A percentile compares a stretch with the other conserved stretches of the same genome.
Conservation (phyloP, 2,797 vertebrate species). For the Aphelocoma californica region DNA sequence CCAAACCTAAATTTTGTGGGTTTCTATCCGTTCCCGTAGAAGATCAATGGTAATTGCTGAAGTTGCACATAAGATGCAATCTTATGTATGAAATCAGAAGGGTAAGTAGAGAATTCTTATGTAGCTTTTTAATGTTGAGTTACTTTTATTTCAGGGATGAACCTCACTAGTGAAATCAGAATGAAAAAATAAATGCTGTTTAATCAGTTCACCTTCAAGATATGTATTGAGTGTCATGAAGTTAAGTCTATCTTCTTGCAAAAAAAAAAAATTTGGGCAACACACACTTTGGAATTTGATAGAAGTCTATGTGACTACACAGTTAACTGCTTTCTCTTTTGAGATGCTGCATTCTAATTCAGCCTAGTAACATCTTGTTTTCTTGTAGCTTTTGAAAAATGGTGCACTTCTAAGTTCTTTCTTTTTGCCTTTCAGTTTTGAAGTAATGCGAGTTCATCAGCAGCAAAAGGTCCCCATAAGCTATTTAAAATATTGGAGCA, state of each 20-base stretch:
- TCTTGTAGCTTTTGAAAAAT: background rate
- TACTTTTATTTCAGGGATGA: background rate
- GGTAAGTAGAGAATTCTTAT: background rate
- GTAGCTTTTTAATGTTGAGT: background rate
- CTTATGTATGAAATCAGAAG: background rate
- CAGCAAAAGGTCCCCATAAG: background rate
- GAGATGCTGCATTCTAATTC: background rate
- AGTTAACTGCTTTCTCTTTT: background rate
- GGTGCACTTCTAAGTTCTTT: background rate
- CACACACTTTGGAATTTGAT: background rate
- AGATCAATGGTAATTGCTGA: background rate
- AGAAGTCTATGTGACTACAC: background rate
- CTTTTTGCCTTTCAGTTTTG: background rate
- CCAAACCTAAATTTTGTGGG: background rate
- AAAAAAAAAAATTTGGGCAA: background rate
- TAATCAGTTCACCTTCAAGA: background rate
- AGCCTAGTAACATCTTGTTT: background rate
- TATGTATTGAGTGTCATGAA: background rate
- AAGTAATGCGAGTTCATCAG: background rate
- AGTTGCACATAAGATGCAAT: background rate
- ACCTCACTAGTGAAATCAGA: background rate
- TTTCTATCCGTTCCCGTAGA: background rate
- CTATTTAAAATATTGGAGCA: background rate
- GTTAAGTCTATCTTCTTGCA: background rate
- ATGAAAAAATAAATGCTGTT: background rate